These are phyloP conservation scores for Entomobrya multifasciata DNA, from an alignment of 2,888 invertebrate genomes.

Conservation along the genomic window DNA sequence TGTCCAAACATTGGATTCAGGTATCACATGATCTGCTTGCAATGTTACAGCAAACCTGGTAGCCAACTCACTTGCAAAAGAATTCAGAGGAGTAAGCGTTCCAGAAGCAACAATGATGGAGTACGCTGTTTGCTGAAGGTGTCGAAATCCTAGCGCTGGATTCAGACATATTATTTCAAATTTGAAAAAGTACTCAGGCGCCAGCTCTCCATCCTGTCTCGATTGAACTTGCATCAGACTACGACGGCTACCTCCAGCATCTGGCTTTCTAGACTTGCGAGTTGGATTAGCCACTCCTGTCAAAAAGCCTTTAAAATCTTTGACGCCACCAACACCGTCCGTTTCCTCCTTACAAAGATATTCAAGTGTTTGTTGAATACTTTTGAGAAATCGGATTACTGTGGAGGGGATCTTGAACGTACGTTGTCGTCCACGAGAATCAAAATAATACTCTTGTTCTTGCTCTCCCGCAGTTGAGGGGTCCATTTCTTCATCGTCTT, in stretches of 20 bases:
- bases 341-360: slow-evolving; percentile 34
- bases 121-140: slow-evolving; percentile 55
- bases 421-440: not conserved
- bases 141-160: slow-evolving; percentile 76
- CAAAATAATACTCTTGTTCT: slow-evolving; percentile 31
- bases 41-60: slow-evolving; percentile 63
- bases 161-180: slow-evolving; percentile 75
- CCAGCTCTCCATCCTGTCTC: not conserved
- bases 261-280: not conserved
- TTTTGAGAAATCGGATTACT: slow-evolving; percentile 3
- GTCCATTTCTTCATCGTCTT: not conserved
- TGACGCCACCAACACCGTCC: slow-evolving; percentile 49
- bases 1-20: slow-evolving; percentile 61
- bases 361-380: not conserved
- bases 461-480: too few relatives aligned
- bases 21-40: slow-evolving; percentile 74
- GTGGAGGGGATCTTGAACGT: slow-evolving; percentile 17
- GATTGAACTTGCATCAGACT: slow-evolving; percentile 10
- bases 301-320: slow-evolving; percentile 60
- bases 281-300: slow-evolving; percentile 32
- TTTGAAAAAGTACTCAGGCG: slow-evolving; percentile 38
- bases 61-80: slow-evolving; percentile 73
- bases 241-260: not conserved
- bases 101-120: slow-evolving; percentile 77
- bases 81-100: slow-evolving; percentile 72